Base-by-base conservation (phyloP, 2,797 vertebrate species). In the Acipenser oxyrinchus region DNA sequence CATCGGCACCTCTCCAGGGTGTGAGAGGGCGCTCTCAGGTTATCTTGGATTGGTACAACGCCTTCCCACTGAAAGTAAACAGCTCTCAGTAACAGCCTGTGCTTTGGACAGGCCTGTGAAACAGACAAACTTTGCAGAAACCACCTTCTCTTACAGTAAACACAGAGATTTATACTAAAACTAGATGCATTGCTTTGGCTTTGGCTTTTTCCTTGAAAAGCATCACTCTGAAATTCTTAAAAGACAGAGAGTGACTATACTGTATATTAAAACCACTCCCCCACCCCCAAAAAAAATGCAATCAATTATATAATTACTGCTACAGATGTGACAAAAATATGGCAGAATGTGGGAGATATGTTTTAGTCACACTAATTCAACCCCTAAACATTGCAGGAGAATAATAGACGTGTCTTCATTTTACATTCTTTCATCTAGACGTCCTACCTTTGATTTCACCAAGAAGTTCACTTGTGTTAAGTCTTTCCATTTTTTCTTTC, bases 401-500 rank as follows among this genome's bases (percentile, higher is more conserved):
- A 37, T 37, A 37, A 37, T 4, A 37, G 37, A 18, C 18, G 37
- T 37, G 37, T 37, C 37, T 37, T 37, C 37, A 37, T 37, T 37
- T 37, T 37, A 37, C 4, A 37, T 37, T 4, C 0, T 37, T 37
- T 37, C 37, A 6, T n/a, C 58, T 15, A 60, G 69, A 68, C 71
- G 67, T 64, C 78, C 72, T 85, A 97, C 94, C 94, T 96, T 94
- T 95, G 75, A 96, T 94, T 77, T 97, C 94, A 71, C 89, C 92
- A 69, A 97, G 91, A 69, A 97, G 88, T 70, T 95, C 92, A 60
- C 86, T 92, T 70, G 94, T 89, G 51, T 96, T 94, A 72, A 97
- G 78, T 72, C 91, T 84, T 82, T 95, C 94, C 74, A 97, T 94
- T 53, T 92, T 94, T 72, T 97, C 94, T 79, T 95, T 95, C 94